Evolutionary conservation across 2,888 invertebrate species (phyloP).

Genomic region (Chelonus formosanus): DNA sequence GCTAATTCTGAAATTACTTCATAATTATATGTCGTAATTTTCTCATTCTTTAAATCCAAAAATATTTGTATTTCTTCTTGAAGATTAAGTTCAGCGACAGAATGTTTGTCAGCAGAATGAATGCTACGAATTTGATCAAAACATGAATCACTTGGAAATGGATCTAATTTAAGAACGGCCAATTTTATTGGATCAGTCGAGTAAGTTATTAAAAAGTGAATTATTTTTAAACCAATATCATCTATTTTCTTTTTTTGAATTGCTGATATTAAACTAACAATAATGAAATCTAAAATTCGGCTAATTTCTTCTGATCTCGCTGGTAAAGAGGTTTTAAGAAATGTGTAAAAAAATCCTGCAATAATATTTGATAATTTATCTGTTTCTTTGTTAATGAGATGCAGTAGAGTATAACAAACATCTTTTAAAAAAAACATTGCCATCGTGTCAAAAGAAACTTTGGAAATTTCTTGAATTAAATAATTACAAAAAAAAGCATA

Average conservation of each 20-base stretch:
- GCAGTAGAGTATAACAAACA: slow-evolving; percentile 67
- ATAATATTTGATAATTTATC: slow-evolving; percentile 52
- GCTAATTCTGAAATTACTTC: slow-evolving; percentile 57
- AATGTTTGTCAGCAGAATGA: slow-evolving; percentile 58
- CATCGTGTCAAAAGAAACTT: slow-evolving; percentile 62
- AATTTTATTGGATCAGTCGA: slow-evolving; percentile 65
- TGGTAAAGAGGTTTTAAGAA: slow-evolving; percentile 66
- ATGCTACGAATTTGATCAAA: slow-evolving; percentile 57
- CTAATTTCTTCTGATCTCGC: slow-evolving; percentile 64
- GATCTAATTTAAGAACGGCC: slow-evolving; percentile 67
- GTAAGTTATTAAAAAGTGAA: slow-evolving; percentile 69
- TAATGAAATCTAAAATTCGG: slow-evolving; percentile 67
- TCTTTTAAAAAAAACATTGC: slow-evolving; percentile 70
- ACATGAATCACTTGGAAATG: slow-evolving; percentile 65
- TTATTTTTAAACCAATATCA: slow-evolving; percentile 59
- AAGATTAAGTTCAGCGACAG: slow-evolving; percentile 47
- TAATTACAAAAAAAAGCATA: slow-evolving; percentile 68
- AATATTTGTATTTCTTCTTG: slow-evolving; percentile 67
- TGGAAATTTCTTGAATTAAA: slow-evolving; percentile 59
- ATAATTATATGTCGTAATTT: slow-evolving; percentile 52
- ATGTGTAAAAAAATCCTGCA: slow-evolving; percentile 63
- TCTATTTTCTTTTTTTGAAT: slow-evolving; percentile 49
- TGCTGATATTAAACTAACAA: slow-evolving; percentile 68
- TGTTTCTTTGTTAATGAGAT: slow-evolving; percentile 65
- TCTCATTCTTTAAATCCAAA: slow-evolving; percentile 61